Evolutionary conservation across 2,113 vertebrate genomes (phyloP).

Genomic region (Stegostoma tigrinum): DNA sequence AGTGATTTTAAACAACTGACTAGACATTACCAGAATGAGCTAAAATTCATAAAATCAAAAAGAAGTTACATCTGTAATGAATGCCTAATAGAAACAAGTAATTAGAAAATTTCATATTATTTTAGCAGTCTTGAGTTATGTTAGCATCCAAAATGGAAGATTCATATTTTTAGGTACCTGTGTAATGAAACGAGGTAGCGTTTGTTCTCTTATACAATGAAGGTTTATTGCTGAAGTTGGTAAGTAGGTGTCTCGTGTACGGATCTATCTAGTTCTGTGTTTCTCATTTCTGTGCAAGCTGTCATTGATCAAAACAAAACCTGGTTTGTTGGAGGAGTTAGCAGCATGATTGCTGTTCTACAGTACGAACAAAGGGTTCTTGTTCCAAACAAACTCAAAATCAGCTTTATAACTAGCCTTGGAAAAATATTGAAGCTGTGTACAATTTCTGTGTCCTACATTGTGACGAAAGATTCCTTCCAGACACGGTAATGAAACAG

Average conservation of each 20-base stretch:
- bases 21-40: neutral
- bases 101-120: neutral
- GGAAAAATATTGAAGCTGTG: neutral
- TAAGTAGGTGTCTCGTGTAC: neutral
- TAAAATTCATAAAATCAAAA: neutral
- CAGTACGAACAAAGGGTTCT: conserved; percentile 3
- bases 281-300: neutral
- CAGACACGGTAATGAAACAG: neutral
- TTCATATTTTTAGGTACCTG: neutral
- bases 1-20: neutral
- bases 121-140: neutral
- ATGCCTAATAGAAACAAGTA: neutral
- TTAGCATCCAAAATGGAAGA: neutral
- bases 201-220: neutral
- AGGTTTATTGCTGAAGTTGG: neutral
- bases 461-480: neutral
- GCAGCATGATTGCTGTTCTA: neutral
- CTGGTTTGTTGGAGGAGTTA: neutral
- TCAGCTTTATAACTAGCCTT: neutral
- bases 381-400: neutral
- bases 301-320: conserved; percentile 25
- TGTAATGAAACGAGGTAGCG: neutral
- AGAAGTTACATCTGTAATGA: neutral
- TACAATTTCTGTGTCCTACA: neutral
- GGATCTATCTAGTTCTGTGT: neutral